A percentile compares a stretch with the other conserved stretches of the same genome.
Conservation (phyloP, 2,113 vertebrate species). For the Strix uralensis region DNA sequence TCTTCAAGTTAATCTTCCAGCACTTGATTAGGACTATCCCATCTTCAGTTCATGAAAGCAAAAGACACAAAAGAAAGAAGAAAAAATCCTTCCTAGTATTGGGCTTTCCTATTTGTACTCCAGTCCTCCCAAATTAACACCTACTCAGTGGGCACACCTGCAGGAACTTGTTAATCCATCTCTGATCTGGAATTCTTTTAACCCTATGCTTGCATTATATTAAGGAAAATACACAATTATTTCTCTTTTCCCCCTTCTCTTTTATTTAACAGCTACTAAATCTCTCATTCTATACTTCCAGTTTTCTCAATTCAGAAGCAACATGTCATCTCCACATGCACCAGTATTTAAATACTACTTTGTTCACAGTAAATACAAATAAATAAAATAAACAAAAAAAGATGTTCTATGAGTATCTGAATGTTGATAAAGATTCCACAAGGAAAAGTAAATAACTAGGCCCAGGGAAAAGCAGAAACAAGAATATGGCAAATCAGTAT, state of each 20-base stretch:
- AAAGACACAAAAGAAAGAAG: not conserved
- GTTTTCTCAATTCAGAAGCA: not conserved
- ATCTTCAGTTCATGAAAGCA: not conserved
- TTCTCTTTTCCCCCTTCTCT: not conserved
- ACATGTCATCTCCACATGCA: not conserved
- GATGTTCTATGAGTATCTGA: not conserved
- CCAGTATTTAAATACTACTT: not conserved
- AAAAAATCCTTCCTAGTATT: accelerated
- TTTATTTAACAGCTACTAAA: not conserved
- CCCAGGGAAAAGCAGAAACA: not conserved
- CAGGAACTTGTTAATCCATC: not conserved
- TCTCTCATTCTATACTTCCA: no score
- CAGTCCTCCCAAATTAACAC: not conserved
- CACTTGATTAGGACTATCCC: not conserved
- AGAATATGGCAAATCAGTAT: not conserved
- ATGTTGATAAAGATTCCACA: not conserved
- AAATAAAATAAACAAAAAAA: not conserved
- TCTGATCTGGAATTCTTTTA: not conserved
- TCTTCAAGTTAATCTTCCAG: not conserved
- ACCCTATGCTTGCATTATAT: not conserved
- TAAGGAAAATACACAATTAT: not conserved
- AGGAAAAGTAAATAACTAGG: not conserved
- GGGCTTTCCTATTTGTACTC: not conserved
- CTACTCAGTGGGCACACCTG: not conserved
- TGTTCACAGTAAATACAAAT: not conserved